phyloP scores from a whole-genome alignment of 2,113 vertebrate genomes.

The Sinocyclocheilus anshuiensis region DNA sequence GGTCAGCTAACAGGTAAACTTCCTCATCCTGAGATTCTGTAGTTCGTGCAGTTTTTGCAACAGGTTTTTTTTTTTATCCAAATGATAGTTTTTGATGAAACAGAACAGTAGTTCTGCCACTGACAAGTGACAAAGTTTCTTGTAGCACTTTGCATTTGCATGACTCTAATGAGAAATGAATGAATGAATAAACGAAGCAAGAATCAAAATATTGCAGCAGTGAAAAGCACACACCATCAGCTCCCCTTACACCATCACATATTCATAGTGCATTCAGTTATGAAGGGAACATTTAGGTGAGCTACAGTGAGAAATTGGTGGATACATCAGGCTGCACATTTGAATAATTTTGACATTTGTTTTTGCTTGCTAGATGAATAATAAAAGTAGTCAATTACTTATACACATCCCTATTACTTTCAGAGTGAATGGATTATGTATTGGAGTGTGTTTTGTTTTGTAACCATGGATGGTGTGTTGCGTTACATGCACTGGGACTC shows the following conservation, averaged over 20 bases:
- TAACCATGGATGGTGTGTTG: slow-evolving; percentile 42
- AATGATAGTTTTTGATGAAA: background rate
- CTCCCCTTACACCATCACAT: background rate
- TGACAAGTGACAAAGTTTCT: background rate
- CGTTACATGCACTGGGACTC: background rate
- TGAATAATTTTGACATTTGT: background rate
- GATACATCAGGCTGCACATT: background rate
- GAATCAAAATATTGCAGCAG: slow-evolving; percentile 5
- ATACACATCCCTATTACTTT: background rate
- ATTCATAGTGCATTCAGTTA: background rate
- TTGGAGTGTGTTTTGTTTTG: slow-evolving; percentile 5
- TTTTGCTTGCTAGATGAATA: background rate
- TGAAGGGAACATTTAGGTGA: background rate
- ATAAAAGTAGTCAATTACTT: background rate
- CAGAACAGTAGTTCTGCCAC: too few relatives aligned
- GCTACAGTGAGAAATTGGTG: background rate
- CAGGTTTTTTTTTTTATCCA: background rate
- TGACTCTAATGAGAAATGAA: background rate
- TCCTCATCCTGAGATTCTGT: background rate
- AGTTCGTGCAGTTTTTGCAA: background rate
- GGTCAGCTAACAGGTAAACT: slow-evolving; percentile 64
- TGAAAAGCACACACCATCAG: background rate
- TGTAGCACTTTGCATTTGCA: background rate
- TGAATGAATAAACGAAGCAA: background rate
- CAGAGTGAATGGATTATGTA: background rate